Evolutionary conservation across 1,140 invertebrate species (phyloP).

Genomic region (Drosophila virilis): DNA sequence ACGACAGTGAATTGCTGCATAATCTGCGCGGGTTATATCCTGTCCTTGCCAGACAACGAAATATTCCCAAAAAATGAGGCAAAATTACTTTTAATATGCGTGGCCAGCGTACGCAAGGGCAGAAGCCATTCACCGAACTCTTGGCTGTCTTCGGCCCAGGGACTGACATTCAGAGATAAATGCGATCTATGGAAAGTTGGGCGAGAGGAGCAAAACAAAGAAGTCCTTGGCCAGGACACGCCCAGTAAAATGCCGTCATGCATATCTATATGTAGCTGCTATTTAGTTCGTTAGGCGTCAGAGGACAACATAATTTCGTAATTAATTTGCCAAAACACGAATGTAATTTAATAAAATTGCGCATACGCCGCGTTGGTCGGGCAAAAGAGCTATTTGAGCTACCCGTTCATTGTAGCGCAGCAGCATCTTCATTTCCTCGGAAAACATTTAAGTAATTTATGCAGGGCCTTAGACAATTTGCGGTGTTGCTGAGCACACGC

Average conservation of each 20-base stretch:
- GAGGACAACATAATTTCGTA: conserved; percentile 81
- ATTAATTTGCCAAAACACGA: conserved; percentile 83
- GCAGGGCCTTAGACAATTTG: conserved; percentile 68
- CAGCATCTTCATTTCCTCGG: conserved; percentile 49
- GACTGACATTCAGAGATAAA: conserved; percentile 69
- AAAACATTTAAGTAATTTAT: conserved; percentile 77
- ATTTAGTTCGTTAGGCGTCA: conserved; percentile 60
- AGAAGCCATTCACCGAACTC: background rate
- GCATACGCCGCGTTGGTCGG: conserved; percentile 69
- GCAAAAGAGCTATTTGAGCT: background rate
- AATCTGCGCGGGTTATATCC: conserved; percentile 57
- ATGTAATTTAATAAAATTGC: conserved; percentile 83
- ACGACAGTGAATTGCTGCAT: conserved; percentile 66
- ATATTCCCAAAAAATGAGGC: conserved; percentile 75
- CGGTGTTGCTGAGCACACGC: conserved; percentile 31
- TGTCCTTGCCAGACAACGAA: conserved; percentile 56
- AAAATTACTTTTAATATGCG: conserved; percentile 79
- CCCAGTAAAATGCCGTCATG: background rate
- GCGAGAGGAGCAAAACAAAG: background rate
- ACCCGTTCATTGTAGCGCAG: conserved; percentile 32
- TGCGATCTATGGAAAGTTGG: conserved; percentile 60
- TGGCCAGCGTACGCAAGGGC: background rate
- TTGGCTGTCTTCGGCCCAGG: conserved; percentile 3
- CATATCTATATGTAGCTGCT: conserved; percentile 2
- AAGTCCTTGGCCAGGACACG: conserved; percentile 43